Evolutionary conservation across 2,113 vertebrate species (phyloP).

Genomic region (Neolamprologus tretocephalus): DNA sequence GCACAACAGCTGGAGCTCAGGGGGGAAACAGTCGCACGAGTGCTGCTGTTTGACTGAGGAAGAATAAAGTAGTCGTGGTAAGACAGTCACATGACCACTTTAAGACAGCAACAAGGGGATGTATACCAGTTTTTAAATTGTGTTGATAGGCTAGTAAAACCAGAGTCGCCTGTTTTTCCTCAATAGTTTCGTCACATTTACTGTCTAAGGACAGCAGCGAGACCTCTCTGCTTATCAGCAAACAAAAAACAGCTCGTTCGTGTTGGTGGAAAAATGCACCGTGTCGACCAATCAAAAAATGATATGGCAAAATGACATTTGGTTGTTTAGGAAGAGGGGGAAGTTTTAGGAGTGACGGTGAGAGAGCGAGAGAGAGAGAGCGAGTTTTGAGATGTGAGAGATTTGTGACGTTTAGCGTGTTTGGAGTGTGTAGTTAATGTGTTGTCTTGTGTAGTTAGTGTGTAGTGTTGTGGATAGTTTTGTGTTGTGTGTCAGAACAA

Average conservation of each 20-base stretch:
- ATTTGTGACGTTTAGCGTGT: background rate
- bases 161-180: too few relatives aligned
- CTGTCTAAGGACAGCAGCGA: accelerated
- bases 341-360: accelerated
- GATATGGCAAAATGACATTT: too few relatives aligned
- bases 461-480: background rate
- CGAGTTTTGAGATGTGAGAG: background rate
- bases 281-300: accelerated
- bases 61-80: too few relatives aligned
- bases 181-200: too few relatives aligned
- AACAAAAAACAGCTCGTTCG: accelerated
- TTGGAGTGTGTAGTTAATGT: background rate
- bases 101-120: too few relatives aligned
- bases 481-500: background rate
- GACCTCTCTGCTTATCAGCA: too few relatives aligned
- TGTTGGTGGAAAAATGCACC: too few relatives aligned
- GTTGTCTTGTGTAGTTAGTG: background rate
- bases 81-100: too few relatives aligned
- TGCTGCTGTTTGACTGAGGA: too few relatives aligned
- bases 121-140: accelerated
- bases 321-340: too few relatives aligned
- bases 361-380: too few relatives aligned
- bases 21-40: accelerated
- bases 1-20: too few relatives aligned
- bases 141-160: accelerated